phyloP scores from a whole-genome alignment of 2,888 invertebrate genomes.

The Zhuqinia jingwanae region DNA sequence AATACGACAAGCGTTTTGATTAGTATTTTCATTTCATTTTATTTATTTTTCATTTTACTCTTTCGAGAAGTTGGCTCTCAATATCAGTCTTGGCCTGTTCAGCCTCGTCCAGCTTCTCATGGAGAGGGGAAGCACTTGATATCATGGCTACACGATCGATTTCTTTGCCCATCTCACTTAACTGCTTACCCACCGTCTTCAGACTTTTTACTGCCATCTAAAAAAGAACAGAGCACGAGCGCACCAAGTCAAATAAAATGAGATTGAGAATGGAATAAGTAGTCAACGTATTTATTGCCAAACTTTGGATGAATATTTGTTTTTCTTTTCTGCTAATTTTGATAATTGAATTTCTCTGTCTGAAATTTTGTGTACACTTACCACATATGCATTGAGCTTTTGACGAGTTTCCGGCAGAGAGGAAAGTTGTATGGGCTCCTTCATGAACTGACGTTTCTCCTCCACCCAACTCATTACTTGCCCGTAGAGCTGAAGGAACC shows the following conservation, averaged over 20 bases:
- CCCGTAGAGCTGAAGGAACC: conserved; percentile 91
- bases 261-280: neutral
- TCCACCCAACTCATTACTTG: conserved; percentile 91
- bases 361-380: conserved; percentile 81
- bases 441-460: conserved; percentile 90
- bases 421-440: conserved; percentile 88
- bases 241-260: neutral
- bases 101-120: conserved; percentile 91
- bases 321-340: neutral
- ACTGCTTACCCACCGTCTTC: conserved; percentile 92
- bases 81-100: conserved; percentile 93
- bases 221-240: conserved; percentile 76
- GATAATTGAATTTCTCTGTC: neutral
- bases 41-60: conserved; percentile 83
- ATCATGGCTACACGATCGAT: conserved; percentile 91
- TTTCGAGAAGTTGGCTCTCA: conserved; percentile 91
- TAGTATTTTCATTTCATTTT: too few species aligned
- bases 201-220: conserved; percentile 93
- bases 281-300: neutral
- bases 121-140: conserved; percentile 92
- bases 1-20: too few species aligned
- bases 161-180: conserved; percentile 95
- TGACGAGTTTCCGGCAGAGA: conserved; percentile 91
- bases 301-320: neutral
- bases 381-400: conserved; percentile 93